A percentile compares a stretch with the other conserved stretches of the same genome.
These are phyloP conservation scores for Calypte anna DNA, from an alignment of 2,113 vertebrate genomes.

Conservation along the genomic window DNA sequence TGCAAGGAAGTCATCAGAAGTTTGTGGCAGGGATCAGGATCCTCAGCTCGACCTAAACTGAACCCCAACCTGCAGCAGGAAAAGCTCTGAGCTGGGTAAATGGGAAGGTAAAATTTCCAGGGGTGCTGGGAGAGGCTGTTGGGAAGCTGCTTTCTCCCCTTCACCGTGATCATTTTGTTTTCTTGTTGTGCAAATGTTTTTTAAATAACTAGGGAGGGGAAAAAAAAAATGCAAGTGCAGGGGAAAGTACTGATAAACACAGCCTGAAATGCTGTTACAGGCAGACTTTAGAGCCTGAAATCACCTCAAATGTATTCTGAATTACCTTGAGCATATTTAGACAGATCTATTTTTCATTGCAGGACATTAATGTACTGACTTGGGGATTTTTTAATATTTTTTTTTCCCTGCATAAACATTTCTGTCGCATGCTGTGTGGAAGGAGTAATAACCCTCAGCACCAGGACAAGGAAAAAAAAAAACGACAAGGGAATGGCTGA, in stretches of 20 bases:
- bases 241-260: constrained; percentile 36
- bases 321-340: constrained; percentile 74
- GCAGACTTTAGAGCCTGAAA: constrained; percentile 61
- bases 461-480: not conserved
- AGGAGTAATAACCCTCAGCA: constrained; percentile 50
- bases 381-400: constrained; percentile 51
- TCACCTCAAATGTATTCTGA: constrained; percentile 68
- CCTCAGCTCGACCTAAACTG: not conserved
- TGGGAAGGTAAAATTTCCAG: not conserved
- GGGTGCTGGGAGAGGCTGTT: not conserved
- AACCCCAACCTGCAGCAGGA: not conserved
- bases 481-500: not conserved
- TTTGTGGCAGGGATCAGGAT: not conserved
- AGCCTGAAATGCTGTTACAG: constrained; percentile 34
- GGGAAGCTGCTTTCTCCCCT: constrained; percentile 8
- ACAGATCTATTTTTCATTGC: constrained; percentile 73
- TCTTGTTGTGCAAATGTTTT: constrained; percentile 64
- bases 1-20: no score
- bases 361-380: constrained; percentile 73
- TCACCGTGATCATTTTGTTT: constrained; percentile 1
- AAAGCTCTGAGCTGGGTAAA: not conserved
- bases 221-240: constrained; percentile 26
- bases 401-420: constrained; percentile 50
- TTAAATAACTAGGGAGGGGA: constrained; percentile 38
- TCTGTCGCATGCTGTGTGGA: constrained; percentile 47